Evolutionary conservation across 2,888 invertebrate species (phyloP).

Genomic region (Tetramorium bicarinatum): DNA sequence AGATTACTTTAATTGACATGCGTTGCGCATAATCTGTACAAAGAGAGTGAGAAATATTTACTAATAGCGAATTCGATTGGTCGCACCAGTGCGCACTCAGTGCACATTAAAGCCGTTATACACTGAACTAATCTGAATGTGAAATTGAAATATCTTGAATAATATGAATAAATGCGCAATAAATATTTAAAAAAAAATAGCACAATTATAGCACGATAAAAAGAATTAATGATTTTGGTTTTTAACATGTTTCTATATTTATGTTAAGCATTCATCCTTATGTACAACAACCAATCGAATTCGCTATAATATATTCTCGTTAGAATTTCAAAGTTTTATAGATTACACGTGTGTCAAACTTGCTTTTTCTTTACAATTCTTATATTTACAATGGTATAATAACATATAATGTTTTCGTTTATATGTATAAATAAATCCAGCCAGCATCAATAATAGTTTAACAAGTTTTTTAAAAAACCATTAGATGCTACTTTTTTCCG

Average conservation of each 20-base stretch:
- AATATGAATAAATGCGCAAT: too few relatives aligned
- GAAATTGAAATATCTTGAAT: too few relatives aligned
- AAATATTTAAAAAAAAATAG: too few relatives aligned
- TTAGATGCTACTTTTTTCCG: too few relatives aligned
- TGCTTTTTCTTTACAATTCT: background rate
- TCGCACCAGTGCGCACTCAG: too few relatives aligned
- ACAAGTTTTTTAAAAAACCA: background rate
- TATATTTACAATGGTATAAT: constrained; percentile 50
- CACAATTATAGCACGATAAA: too few relatives aligned
- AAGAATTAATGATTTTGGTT: too few relatives aligned
- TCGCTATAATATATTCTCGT: background rate
- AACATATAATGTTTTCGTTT: constrained; percentile 19
- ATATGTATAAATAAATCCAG: background rate
- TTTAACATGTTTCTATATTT: too few relatives aligned
- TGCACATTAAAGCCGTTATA: too few relatives aligned
- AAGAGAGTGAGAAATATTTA: constrained; percentile 31
- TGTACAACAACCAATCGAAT: too few relatives aligned
- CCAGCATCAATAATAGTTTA: background rate
- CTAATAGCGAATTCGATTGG: background rate
- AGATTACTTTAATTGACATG: constrained; percentile 48
- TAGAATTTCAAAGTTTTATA: constrained; percentile 42
- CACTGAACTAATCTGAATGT: too few relatives aligned
- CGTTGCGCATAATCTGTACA: constrained; percentile 6
- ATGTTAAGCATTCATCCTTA: too few relatives aligned
- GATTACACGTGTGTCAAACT: constrained; percentile 16